Evolutionary conservation across 2,797 vertebrate genomes (phyloP), one percentile per base, ranked within the genome.

Genomic region (Cephalopachus bancanus): DNA sequence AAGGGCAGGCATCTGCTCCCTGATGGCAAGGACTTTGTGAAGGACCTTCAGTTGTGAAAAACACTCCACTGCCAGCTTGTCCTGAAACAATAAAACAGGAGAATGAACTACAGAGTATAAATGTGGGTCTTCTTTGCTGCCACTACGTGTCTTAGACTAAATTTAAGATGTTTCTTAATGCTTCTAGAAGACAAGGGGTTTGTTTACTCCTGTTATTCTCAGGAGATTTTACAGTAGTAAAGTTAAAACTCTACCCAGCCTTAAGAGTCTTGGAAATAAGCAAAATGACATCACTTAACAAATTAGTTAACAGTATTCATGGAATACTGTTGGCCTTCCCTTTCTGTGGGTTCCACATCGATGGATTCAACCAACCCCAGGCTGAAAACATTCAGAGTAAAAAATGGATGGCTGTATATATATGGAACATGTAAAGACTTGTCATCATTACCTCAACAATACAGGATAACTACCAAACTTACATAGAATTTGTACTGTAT

Each of bases 41-140:
- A 99, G 96, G 33, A 97, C 97, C 97, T 98, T 98, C 95, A 99
- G 97, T 19, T 98, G 99, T 72, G 98, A 98, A 11, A 99, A 99
- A 94, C 99, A 99, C 90, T 99, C 99, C 19, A 99, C 98, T 85
- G 99, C 99, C 0, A 98, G 96, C 94, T 99, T 98, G 97, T 99
- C 91, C 99, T 99, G 97, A 37, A 98, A 97, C 72, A 95, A 76
- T 30, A 96, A 96, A 96, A 79, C 96, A 95, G 53, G 49, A 92
- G 4, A 94, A 15, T 17, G 10, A 53, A 71, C 51, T 88, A n/a
- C 1, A 93, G 22, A 91, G 72, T 16, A 93, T 57, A 92, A 89
- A 78, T 12, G 24, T 10, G 37, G 3, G 71, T 60, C 49, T 90
- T 79, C 33, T 78, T 19, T 91, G 49, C 55, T 92, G 33, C 7